These are phyloP conservation scores for Ispidina lecontei DNA, from an alignment of 2,797 vertebrate genomes.

Conservation along the genomic window DNA sequence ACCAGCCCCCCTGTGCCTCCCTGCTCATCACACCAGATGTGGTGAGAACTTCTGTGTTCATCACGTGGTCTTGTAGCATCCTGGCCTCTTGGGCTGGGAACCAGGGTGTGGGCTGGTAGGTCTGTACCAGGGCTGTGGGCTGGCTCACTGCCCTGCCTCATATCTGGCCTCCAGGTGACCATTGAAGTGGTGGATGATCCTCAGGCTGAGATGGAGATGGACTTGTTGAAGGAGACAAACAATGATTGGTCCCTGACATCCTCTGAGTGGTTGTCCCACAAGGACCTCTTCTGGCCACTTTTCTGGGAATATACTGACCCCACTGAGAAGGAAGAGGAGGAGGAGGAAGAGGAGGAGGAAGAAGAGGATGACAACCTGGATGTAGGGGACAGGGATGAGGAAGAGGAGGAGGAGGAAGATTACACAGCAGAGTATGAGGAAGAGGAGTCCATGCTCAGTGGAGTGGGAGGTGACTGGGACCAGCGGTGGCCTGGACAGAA, in stretches of 20 bases:
- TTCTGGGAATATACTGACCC: slow-evolving; percentile 87
- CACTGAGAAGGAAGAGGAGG: slow-evolving; percentile 72
- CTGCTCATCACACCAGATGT: neutral
- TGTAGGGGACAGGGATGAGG: slow-evolving; percentile 49
- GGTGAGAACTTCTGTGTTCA: fast-evolving
- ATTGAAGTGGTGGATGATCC: slow-evolving; percentile 87
- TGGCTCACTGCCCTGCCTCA: neutral
- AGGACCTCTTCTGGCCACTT: slow-evolving; percentile 88
- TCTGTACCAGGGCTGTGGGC: neutral
- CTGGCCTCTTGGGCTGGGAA: neutral
- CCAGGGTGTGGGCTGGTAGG: neutral
- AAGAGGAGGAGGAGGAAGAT: slow-evolving; percentile 75
- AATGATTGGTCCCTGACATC: slow-evolving; percentile 83
- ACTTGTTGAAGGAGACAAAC: slow-evolving; percentile 83
- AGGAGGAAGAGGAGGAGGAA: slow-evolving; percentile 67
- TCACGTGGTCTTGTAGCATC: neutral
- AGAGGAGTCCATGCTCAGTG: slow-evolving; percentile 81
- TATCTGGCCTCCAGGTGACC: slow-evolving; percentile 80
- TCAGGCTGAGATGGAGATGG: slow-evolving; percentile 89
- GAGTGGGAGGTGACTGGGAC: slow-evolving; percentile 78
- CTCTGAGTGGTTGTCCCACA: slow-evolving; percentile 83
- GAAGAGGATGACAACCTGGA: slow-evolving; percentile 79
- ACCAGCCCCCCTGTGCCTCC: neutral
- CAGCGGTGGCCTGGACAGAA: slow-evolving; percentile 76
- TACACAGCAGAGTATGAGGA: slow-evolving; percentile 82